Evolutionary conservation across 2,797 vertebrate genomes (phyloP).

Genomic region (Neopelma chrysocephalum): DNA sequence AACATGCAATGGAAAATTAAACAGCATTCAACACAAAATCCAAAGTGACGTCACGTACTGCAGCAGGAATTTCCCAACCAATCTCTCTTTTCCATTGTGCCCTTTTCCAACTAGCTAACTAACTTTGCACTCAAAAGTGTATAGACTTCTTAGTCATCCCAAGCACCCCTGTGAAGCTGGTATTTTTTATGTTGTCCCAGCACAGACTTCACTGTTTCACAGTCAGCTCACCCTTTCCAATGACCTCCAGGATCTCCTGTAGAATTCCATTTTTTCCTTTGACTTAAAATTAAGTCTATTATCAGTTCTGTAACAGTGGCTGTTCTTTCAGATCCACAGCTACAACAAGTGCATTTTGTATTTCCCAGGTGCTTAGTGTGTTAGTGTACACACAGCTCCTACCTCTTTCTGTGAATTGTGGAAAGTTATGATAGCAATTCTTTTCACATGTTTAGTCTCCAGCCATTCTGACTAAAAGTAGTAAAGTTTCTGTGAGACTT

Average conservation of each 20-base stretch:
- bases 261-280: not conserved
- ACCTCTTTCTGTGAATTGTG: not conserved
- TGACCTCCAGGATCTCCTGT: not conserved
- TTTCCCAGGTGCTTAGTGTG: not conserved
- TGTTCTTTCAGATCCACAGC: not conserved
- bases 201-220: not conserved
- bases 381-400: not conserved
- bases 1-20: not conserved
- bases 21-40: not conserved
- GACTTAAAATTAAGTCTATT: not conserved
- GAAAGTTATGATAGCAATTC: not conserved
- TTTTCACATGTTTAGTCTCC: not conserved
- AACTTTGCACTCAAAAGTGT: not conserved
- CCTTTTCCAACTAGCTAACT: not conserved
- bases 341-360: not conserved
- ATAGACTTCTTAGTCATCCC: not conserved
- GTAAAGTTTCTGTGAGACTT: not conserved
- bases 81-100: not conserved
- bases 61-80: not conserved
- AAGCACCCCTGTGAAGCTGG: fast-evolving
- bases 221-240: not conserved
- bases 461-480: not conserved
- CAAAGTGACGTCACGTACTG: not conserved
- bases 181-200: not conserved
- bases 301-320: not conserved